Evolutionary conservation across 2,888 invertebrate species (phyloP).

Genomic region (Flabesymbios commensalis): DNA sequence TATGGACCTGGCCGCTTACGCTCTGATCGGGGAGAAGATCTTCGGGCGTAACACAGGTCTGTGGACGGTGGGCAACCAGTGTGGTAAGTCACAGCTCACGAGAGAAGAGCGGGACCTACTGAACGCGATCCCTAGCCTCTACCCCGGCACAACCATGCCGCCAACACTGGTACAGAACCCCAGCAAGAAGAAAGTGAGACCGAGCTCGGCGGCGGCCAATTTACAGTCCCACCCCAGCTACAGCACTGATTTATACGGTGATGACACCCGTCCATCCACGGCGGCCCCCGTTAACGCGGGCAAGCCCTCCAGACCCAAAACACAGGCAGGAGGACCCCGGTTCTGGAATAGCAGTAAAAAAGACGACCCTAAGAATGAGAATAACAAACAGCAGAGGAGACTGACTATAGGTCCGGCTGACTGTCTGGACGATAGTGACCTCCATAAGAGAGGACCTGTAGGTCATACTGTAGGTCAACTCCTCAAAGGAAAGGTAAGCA

Average conservation of each 20-base stretch:
- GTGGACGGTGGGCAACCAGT: too few relatives aligned
- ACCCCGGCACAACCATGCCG: constrained; percentile 3
- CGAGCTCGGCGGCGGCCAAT: constrained; percentile 56
- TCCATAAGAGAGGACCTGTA: too few relatives aligned
- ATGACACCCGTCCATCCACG: background rate
- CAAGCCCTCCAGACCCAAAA: background rate
- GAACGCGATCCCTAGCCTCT: too few relatives aligned
- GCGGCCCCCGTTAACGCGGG: background rate
- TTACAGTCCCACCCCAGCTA: constrained; percentile 50
- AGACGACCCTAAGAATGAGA: too few relatives aligned
- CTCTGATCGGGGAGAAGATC: too few relatives aligned
- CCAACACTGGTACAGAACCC: background rate
- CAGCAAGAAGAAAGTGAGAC: constrained; percentile 31
- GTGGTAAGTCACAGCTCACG: too few relatives aligned
- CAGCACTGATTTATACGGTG: background rate
- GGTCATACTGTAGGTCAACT: too few relatives aligned
- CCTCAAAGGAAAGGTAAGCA: too few relatives aligned
- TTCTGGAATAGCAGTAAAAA: background rate
- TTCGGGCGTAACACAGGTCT: too few relatives aligned
- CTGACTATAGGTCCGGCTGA: background rate
- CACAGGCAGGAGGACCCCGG: constrained; percentile 2
- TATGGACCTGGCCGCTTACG: too few relatives aligned
- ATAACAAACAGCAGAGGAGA: background rate
- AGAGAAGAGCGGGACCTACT: too few relatives aligned
- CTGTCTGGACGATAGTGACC: too few relatives aligned